A percentile compares a stretch with the other conserved stretches of the same genome.
Evolutionary conservation across 1,140 invertebrate genomes (phyloP).

Genomic region (Leptinotarsa texana): DNA sequence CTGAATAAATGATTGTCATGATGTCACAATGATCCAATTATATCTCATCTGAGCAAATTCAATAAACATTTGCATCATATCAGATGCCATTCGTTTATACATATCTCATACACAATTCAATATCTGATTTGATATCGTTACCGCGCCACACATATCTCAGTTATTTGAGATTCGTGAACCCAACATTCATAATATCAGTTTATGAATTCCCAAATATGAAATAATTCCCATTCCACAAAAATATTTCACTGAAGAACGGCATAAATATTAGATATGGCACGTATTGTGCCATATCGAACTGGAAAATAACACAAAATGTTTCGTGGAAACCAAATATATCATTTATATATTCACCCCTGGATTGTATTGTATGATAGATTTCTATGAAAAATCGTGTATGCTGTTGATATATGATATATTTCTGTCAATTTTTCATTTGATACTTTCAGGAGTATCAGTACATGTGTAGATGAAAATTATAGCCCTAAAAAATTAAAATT

Average conservation of each 20-base stretch:
- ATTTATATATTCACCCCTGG: slow-evolving; percentile 1
- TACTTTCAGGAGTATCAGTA: not conserved
- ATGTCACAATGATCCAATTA: too few relatives aligned
- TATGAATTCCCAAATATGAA: too few relatives aligned
- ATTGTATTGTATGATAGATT: not conserved
- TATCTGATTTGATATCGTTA: too few relatives aligned
- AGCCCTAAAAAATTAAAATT: too few relatives aligned
- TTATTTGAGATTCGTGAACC: too few relatives aligned
- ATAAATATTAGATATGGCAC: not conserved
- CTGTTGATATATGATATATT: not conserved
- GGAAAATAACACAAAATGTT: not conserved
- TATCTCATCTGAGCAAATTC: too few relatives aligned
- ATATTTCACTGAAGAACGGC: not conserved
- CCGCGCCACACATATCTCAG: too few relatives aligned
- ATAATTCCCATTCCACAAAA: not conserved
- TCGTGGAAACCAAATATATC: not conserved
- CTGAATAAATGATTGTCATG: too few relatives aligned
- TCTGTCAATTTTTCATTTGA: not conserved
- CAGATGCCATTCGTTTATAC: too few relatives aligned
- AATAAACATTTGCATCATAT: too few relatives aligned
- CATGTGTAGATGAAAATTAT: not conserved
- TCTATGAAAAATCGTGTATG: not conserved
- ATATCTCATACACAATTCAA: too few relatives aligned
- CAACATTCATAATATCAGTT: too few relatives aligned
- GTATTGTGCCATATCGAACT: not conserved